A percentile compares a stretch with the other conserved stretches of the same genome.
phyloP scores from a whole-genome alignment of 2,113 vertebrate species.

The Panthera uncia region DNA sequence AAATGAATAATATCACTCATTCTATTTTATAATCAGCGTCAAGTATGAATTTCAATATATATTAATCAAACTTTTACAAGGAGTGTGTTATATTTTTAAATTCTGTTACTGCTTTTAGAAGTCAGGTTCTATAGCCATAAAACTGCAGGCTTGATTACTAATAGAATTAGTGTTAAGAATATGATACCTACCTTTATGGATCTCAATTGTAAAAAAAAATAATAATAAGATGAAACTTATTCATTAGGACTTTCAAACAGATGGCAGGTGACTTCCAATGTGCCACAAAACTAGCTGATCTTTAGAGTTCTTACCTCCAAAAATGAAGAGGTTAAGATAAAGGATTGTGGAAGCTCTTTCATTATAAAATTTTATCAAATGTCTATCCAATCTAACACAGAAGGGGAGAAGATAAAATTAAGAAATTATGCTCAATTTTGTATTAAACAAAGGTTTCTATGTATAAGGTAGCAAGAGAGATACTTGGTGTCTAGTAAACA shows the following conservation, averaged over 20 bases:
- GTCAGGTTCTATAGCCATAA: background rate
- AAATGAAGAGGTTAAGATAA: background rate
- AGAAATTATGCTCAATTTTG: background rate
- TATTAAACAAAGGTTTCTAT: background rate
- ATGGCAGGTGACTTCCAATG: background rate
- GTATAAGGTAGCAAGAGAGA: background rate
- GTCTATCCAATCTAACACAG: background rate
- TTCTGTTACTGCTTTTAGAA: background rate
- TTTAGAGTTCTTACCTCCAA: background rate
- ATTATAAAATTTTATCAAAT: background rate
- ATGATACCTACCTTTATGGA: background rate
- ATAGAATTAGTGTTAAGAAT: background rate
- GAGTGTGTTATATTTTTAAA: background rate
- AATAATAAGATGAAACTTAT: background rate
- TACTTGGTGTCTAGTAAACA: background rate
- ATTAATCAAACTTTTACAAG: background rate
- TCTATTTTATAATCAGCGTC: background rate
- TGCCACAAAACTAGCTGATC: background rate
- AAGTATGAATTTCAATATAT: background rate
- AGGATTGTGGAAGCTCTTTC: background rate
- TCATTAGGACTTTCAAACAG: background rate
- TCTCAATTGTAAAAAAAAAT: background rate
- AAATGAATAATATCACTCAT: background rate
- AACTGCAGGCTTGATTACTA: background rate
- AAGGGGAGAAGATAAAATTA: background rate